Base-by-base conservation (phyloP, 2,797 vertebrate genomes). In the Setipinna tenuifilis region DNA sequence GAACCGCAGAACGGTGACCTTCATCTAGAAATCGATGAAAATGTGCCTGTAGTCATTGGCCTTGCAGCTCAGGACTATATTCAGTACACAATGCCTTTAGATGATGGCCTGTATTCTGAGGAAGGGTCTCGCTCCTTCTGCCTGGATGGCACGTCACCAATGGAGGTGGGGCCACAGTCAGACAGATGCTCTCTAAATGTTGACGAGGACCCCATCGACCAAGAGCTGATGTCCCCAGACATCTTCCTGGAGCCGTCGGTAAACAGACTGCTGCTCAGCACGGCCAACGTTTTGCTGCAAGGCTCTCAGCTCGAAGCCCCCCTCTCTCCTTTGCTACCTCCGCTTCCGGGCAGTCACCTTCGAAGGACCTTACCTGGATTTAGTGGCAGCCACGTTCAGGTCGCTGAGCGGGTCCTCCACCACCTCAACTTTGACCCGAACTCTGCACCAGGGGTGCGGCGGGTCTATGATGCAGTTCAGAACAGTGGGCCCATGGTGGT, bases 11-110 rank as follows among this genome's bases (percentile, higher is more conserved):
- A 95, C 0, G 96, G 96, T 19, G 97, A 97, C 94, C 94, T 99
- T 91, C 98, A 96, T 94, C 95, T 99, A 88, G 96, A 96, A 91
- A 97, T 99, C 87, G 97, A 98, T 83, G 98, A 98, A 93, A 97
- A 97, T 50, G 97, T 99, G 97, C 98, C 98, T 97, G 98, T 98
- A 87, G 98, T 98, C 90, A 95, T 99, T 90, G 98, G 98, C 93
- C 96, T 99, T 88, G 94, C 97, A 89, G 97, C 98, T 96, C 98
- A 98, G 96, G 98, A 99, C 96, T 99, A 99, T 95, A 97, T 99
- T 94, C 98, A 98, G 94, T 99, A 99, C 93, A 98, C 98, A 92
- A 97, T 99, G 98, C 98, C 98, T 99, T 99, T 99, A 97, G 97
- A 98, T 93, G 98, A 98, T 93, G 97, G 97, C 96, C 96, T 98